Percentiles rank a stretch among this genome's conserved stretches.
Conservation (phyloP, 2,888 invertebrate genomes). For the Polyommatus iphigenia region DNA sequence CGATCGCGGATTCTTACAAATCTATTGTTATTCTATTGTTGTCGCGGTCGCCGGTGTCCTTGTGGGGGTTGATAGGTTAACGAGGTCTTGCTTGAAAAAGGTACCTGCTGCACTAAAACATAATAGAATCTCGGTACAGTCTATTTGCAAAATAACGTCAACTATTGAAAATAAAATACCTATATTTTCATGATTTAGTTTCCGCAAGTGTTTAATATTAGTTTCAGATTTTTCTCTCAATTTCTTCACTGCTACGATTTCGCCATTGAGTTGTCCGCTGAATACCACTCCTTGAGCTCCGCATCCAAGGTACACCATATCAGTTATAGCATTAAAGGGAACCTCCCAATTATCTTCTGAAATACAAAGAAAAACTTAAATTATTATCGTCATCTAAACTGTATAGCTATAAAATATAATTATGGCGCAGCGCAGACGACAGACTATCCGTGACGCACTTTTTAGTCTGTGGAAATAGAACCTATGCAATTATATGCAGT, state of each 20-base stretch:
- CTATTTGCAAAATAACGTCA: background rate
- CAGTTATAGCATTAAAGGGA: slow-evolving; percentile 92
- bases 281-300: slow-evolving; percentile 98
- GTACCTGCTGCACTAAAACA: no score
- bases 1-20: no score
- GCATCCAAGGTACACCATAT: slow-evolving; percentile 94
- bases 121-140: background rate
- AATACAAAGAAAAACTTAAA: slow-evolving; percentile 33
- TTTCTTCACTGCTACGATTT: slow-evolving; percentile 97
- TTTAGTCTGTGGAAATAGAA: no score
- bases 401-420: no score
- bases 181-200: slow-evolving; percentile 97
- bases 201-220: slow-evolving; percentile 93
- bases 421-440: no score
- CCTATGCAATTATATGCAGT: no score
- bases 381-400: background rate
- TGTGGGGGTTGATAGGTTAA: no score
- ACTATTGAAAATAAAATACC: slow-evolving; percentile 48
- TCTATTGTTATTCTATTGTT: no score
- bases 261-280: slow-evolving; percentile 89
- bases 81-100: no score
- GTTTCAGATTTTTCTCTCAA: slow-evolving; percentile 95
- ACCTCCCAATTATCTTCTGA: slow-evolving; percentile 94
- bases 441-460: no score
- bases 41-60: no score